phyloP scores from a whole-genome alignment of 2,888 invertebrate species.

The Heliconius ethilla region DNA sequence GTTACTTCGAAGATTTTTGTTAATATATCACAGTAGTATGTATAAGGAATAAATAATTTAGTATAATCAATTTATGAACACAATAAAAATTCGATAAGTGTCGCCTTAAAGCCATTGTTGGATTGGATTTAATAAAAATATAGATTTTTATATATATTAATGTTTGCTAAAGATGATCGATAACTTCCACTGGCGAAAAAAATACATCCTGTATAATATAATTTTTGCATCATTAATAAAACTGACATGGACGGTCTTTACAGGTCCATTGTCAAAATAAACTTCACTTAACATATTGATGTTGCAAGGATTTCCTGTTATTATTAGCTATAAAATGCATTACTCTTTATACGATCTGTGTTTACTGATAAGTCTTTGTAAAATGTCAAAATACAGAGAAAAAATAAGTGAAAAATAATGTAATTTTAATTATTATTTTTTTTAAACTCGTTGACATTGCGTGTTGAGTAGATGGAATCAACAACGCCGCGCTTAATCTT shows the following conservation, averaged over 20 bases:
- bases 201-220: slow-evolving; percentile 33
- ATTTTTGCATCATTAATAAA: slow-evolving; percentile 33
- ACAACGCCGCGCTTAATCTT: too few species aligned
- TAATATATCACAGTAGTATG: slow-evolving; percentile 60
- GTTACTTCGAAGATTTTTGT: slow-evolving; percentile 65
- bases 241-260: slow-evolving; percentile 10
- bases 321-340: slow-evolving; percentile 1
- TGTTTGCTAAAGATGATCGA: slow-evolving; percentile 41
- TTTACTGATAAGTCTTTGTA: not conserved
- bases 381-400: not conserved
- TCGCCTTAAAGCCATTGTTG: slow-evolving; percentile 48
- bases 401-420: not conserved
- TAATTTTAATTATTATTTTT: too few species aligned
- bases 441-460: too few species aligned
- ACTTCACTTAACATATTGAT: slow-evolving; percentile 15
- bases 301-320: slow-evolving; percentile 20
- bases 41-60: slow-evolving; percentile 63
- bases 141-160: slow-evolving; percentile 6
- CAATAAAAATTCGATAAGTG: slow-evolving; percentile 52
- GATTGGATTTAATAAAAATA: slow-evolving; percentile 43
- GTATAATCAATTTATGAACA: slow-evolving; percentile 49
- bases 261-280: slow-evolving; percentile 20
- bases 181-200: slow-evolving; percentile 39
- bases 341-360: not conserved
- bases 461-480: too few species aligned